phyloP scores from a whole-genome alignment of 2,113 vertebrate genomes.

The Elgaria multicarinata region DNA sequence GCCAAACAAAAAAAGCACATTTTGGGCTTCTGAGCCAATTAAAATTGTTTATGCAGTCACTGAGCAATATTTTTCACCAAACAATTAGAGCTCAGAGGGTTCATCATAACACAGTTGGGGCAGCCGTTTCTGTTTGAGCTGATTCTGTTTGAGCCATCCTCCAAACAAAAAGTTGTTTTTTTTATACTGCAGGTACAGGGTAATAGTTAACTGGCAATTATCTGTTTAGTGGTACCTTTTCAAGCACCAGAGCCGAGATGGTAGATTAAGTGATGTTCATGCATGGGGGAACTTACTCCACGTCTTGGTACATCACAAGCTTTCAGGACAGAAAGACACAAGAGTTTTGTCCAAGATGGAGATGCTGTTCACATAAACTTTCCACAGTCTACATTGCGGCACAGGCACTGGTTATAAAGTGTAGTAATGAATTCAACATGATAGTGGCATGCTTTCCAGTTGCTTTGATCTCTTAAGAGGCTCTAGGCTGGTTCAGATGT shows the following conservation, averaged over 20 bases:
- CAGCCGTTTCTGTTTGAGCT: conserved; percentile 27
- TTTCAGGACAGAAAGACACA: not conserved
- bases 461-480: not conserved
- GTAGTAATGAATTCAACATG: not conserved
- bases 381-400: not conserved
- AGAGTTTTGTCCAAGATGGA: not conserved
- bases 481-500: not conserved
- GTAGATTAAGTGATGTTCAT: not conserved
- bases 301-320: not conserved
- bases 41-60: conserved; percentile 81
- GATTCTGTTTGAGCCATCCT: rapidly evolving
- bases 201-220: not conserved
- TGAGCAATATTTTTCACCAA: conserved; percentile 77
- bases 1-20: conserved; percentile 81
- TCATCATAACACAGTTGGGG: conserved; percentile 52
- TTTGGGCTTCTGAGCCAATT: conserved; percentile 78
- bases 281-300: not conserved
- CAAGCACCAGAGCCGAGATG: not conserved
- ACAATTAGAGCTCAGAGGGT: conserved; percentile 70
- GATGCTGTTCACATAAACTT: not conserved
- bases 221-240: not conserved
- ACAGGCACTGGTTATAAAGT: not conserved
- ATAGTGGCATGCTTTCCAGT: not conserved
- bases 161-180: too few relatives aligned
- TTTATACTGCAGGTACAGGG: too few relatives aligned